These are phyloP conservation scores for Clepsis dumicolana DNA, from an alignment of 2,888 invertebrate species.

Conservation along the genomic window DNA sequence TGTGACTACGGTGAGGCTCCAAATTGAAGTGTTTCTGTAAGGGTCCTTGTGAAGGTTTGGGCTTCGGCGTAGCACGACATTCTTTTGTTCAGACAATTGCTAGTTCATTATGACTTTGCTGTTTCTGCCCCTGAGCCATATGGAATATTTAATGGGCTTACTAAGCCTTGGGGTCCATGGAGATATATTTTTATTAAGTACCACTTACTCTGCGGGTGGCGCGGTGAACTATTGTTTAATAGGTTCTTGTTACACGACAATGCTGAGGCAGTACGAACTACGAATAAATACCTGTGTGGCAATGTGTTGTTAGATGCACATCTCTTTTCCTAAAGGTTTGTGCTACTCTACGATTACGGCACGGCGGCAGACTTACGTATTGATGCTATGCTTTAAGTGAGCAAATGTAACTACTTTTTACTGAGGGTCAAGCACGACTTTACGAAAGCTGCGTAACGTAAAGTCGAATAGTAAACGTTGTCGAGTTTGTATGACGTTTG, in stretches of 20 bases:
- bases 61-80: slow-evolving; percentile 30
- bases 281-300: neutral
- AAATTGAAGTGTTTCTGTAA: slow-evolving; percentile 47
- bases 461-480: too few relatives aligned
- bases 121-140: slow-evolving; percentile 43
- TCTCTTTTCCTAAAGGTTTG: too few relatives aligned
- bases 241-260: neutral
- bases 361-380: too few relatives aligned
- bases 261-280: neutral
- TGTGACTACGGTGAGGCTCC: slow-evolving; percentile 28
- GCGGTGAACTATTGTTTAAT: neutral
- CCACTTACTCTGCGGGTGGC: neutral
- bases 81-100: slow-evolving; percentile 49
- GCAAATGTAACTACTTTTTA: too few relatives aligned
- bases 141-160: slow-evolving; percentile 34
- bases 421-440: too few relatives aligned
- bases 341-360: too few relatives aligned
- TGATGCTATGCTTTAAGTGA: too few relatives aligned
- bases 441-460: too few relatives aligned
- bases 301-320: too few relatives aligned
- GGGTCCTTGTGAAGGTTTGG: slow-evolving; percentile 47
- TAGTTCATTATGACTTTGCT: slow-evolving; percentile 46
- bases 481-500: too few relatives aligned
- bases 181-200: slow-evolving; percentile 42
- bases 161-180: slow-evolving; percentile 45